Conservation (phyloP, 2,888 invertebrate species). For the Onthophagus sagittarius region DNA sequence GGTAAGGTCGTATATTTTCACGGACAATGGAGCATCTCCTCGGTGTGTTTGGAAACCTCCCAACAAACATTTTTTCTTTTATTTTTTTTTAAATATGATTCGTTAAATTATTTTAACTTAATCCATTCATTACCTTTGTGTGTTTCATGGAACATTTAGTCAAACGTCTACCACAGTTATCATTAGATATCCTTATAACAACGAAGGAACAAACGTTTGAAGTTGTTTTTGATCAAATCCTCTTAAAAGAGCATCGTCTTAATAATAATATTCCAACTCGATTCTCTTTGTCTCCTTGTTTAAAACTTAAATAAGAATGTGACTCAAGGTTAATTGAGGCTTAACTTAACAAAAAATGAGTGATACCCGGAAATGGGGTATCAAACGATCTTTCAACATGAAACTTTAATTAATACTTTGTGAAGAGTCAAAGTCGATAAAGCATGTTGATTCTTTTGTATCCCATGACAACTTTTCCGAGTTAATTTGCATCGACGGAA, state of each 20-base stretch:
- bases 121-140: neutral
- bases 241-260: neutral
- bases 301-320: too few relatives aligned
- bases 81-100: neutral
- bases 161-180: conserved; percentile 5
- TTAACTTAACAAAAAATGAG: neutral
- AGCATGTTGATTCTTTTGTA: neutral
- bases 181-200: conserved; percentile 4
- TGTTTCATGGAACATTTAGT: neutral
- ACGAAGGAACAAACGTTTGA: conserved; percentile 1
- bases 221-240: conserved; percentile 3
- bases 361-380: neutral
- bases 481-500: neutral
- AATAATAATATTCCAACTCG: too few relatives aligned
- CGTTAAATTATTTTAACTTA: conserved; percentile 1
- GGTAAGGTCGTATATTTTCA: neutral
- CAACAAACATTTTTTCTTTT: neutral
- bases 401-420: conserved; percentile 3
- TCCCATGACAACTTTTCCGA: neutral
- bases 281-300: too few relatives aligned
- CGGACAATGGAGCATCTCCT: conserved; percentile 2
- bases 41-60: neutral
- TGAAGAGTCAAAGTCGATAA: neutral
- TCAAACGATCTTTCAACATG: neutral
- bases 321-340: too few relatives aligned